These are phyloP conservation scores for Xestia rhomboidea DNA, from an alignment of 2,888 invertebrate genomes.

Conservation along the genomic window DNA sequence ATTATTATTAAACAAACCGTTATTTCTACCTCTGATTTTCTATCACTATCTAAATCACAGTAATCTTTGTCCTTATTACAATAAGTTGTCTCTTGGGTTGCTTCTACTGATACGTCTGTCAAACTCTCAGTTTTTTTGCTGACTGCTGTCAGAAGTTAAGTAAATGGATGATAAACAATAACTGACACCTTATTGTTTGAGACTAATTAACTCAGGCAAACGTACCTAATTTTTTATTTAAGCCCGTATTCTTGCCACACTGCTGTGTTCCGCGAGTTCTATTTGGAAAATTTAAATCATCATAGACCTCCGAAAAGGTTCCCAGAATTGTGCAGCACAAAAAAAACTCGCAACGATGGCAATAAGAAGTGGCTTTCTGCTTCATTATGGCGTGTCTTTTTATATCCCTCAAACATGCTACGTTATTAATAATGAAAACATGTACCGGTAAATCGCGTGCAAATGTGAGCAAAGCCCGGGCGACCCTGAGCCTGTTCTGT, in stretches of 20 bases:
- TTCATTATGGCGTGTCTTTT: background rate
- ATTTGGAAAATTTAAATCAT: background rate
- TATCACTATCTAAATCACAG: too few relatives aligned
- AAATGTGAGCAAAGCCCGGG: slow-evolving; percentile 79
- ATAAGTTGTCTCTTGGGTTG: too few relatives aligned
- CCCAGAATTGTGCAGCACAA: background rate
- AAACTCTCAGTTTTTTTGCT: too few relatives aligned
- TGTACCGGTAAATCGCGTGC: slow-evolving; percentile 66
- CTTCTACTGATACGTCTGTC: too few relatives aligned
- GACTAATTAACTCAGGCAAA: background rate
- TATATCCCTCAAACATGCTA: background rate
- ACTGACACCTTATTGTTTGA: too few relatives aligned
- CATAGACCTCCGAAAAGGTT: background rate
- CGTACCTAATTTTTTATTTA: background rate
- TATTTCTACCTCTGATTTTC: too few relatives aligned
- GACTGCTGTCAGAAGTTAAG: background rate
- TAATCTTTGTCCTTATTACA: too few relatives aligned
- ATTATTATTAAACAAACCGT: too few relatives aligned
- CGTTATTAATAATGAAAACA: background rate
- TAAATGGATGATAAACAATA: background rate
- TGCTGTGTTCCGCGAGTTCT: background rate
- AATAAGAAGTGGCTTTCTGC: background rate
- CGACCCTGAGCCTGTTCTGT: slow-evolving; percentile 86
- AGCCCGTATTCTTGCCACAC: background rate
- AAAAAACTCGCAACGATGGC: background rate